Base-by-base conservation (phyloP, 2,797 vertebrate genomes). In the Carduelis carduelis region DNA sequence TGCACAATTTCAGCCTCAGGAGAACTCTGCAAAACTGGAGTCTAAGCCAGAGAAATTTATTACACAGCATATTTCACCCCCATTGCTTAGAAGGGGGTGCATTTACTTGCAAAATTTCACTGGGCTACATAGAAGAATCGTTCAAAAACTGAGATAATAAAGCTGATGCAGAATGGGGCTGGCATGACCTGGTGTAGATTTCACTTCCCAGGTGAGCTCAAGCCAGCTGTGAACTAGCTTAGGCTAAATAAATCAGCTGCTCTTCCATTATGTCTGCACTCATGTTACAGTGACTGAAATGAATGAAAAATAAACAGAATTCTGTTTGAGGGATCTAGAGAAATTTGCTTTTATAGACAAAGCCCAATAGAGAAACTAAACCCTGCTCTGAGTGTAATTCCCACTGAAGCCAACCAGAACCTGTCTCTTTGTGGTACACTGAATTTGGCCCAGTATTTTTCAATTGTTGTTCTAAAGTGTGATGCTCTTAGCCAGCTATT, bases 401-500 rank as follows among this genome's bases (percentile, higher is more conserved):
- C 59, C 52, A 37, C 60, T 37, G 44, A 85, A 66, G 57, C 46
- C 83, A 60, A 71, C 15, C 47, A 91, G 28, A 76, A 61, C 27
- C 49, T 50, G 28, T 4, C 18, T 37, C 77, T 78, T 66, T 59
- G 39, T 26, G 49, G 41, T 56, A 77, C 4, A 1, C 60, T 43
- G 50, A 69, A 66, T 74, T 89, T 83, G 82, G 47, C 44, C 50
- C 59, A 72, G 60, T 70, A 60, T 95, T 93, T 96, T 92, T 63
- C 77, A 92, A 77, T 15, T 35, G 66, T 84, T 81, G 26, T 72
- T 93, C 79, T 89, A 15, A 95, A 77, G 56, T 72, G 74, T 44
- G 83, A 56, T 59, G 91, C 87, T 90, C 92, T 86, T 83, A 94
- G 89, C 90, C 82, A 97, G 90, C 69, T 89, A 81, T 71, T 83